Conservation (phyloP, 53 echinoderm and acorn worm species). For the Astropecten irregularis region DNA sequence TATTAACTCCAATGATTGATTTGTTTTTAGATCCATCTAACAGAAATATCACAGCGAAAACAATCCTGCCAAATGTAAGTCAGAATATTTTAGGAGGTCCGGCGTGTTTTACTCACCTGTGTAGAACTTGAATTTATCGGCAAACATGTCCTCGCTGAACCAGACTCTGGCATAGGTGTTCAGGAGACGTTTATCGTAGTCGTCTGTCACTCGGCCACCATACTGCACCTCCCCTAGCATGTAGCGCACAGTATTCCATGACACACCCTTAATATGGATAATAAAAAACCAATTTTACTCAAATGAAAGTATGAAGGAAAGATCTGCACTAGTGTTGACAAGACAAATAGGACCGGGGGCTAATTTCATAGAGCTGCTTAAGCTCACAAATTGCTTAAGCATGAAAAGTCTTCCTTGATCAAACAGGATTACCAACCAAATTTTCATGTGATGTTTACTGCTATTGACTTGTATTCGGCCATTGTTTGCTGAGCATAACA, state of each 20-base stretch:
- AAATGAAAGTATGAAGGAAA: not conserved
- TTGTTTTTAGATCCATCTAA: too few relatives aligned
- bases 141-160: slow-evolving; percentile 98
- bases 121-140: slow-evolving; percentile 99
- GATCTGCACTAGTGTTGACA: not conserved
- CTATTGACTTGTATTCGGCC: too few relatives aligned
- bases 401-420: too few relatives aligned
- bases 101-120: slow-evolving; percentile 66
- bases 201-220: slow-evolving; percentile 97
- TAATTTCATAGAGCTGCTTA: too few relatives aligned
- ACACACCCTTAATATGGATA: slow-evolving; percentile 73
- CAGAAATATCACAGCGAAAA: too few relatives aligned
- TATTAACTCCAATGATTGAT: too few relatives aligned
- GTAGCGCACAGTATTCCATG: slow-evolving; percentile 95
- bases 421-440: too few relatives aligned
- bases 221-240: slow-evolving; percentile 99
- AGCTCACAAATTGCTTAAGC: too few relatives aligned
- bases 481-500: too few relatives aligned
- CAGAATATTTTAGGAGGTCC: too few relatives aligned
- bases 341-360: not conserved
- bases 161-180: slow-evolving; percentile 94
- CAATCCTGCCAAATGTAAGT: too few relatives aligned
- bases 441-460: too few relatives aligned
- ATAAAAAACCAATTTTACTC: not conserved
- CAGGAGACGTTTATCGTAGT: slow-evolving; percentile 94